These are phyloP conservation scores for Stichopus chloronotus DNA, from an alignment of 35 echinoderm and acorn worm genomes.

Conservation along the genomic window DNA sequence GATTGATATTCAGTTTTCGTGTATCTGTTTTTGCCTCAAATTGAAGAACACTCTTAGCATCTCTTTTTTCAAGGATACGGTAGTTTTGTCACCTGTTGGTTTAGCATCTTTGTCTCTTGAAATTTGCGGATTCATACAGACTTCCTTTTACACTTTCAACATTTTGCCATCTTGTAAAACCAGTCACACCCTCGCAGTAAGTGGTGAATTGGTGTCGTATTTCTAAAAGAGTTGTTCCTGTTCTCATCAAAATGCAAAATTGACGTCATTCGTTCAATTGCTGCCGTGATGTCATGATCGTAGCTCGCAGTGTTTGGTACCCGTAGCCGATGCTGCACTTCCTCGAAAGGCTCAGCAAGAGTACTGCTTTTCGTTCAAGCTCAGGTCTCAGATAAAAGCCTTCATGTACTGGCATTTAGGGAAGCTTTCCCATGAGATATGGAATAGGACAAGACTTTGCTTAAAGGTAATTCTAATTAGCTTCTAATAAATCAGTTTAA, in stretches of 20 bases:
- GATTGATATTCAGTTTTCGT: too few species aligned
- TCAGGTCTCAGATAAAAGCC: not conserved
- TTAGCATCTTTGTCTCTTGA: too few species aligned
- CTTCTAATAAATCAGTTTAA: not conserved
- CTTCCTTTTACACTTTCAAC: too few species aligned
- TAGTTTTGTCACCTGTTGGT: too few species aligned
- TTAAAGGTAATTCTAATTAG: not conserved
- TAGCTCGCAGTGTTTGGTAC: not conserved
- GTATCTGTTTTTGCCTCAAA: too few species aligned
- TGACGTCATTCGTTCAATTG: not conserved
- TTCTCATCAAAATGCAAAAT: not conserved
- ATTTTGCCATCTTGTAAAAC: too few species aligned
- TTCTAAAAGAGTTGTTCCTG: not conserved
- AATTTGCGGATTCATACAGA: too few species aligned
- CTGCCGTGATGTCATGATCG: not conserved
- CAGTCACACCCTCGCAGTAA: too few species aligned
- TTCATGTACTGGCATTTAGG: not conserved
- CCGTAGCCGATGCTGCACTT: not conserved
- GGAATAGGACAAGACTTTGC: not conserved
- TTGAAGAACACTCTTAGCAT: too few species aligned
- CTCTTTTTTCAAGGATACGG: too few species aligned
- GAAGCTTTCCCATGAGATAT: not conserved
- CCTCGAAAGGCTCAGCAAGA: not conserved
- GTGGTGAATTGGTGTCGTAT: not conserved
- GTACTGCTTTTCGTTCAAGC: not conserved